Evolutionary conservation across 2,888 invertebrate species (phyloP), one percentile per base, ranked within the genome.

Genomic region (Rutpela maculata): DNA sequence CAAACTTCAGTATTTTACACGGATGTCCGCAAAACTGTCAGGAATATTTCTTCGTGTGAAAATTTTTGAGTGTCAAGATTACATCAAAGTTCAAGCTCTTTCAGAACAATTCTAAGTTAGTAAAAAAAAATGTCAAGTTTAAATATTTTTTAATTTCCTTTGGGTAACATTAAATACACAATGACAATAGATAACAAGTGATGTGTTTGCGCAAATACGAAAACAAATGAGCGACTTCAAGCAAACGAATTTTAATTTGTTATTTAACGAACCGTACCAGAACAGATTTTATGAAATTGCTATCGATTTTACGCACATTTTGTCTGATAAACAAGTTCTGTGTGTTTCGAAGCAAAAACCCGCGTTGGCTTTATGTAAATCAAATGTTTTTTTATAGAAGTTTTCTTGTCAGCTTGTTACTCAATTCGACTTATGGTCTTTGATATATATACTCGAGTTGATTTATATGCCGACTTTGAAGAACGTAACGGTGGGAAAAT

Each of bases 381-480:
- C 50, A 50, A n/a, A 50, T 50, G 50, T 50, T 50, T 15, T 50
- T 50, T 50, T 50, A 50, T n/a, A n/a, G 50, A 50, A 50, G 50
- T 50, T 50, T 50, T n/a, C 50, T 50, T 50, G 50, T 50, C 50
- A 50, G n/a, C 50, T 50, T 50, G 50, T n/a, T 50, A 50, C 50
- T 50, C 50, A 50, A 50, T 50, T 50, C 50, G n/a, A n/a, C 12
- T n/a, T 50, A n/a, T 50, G n/a, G 50, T 50, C 50, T 50, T 50
- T 50, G 50, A 50, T 50, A 26, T 26, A 50, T 50, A 50, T 50
- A 50, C 50, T 50, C n/a, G 50, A 50, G n/a, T 50, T 50, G 50
- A 50, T 50, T 50, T 50, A 50, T 50, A 50, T n/a, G n/a, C 50
- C 50, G n/a, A 50, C 50, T 15, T 15, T 50, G 50, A 15, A 12